Evolutionary conservation across 2,113 vertebrate species (phyloP).

Genomic region (Rhegmatorhina hoffmannsi): DNA sequence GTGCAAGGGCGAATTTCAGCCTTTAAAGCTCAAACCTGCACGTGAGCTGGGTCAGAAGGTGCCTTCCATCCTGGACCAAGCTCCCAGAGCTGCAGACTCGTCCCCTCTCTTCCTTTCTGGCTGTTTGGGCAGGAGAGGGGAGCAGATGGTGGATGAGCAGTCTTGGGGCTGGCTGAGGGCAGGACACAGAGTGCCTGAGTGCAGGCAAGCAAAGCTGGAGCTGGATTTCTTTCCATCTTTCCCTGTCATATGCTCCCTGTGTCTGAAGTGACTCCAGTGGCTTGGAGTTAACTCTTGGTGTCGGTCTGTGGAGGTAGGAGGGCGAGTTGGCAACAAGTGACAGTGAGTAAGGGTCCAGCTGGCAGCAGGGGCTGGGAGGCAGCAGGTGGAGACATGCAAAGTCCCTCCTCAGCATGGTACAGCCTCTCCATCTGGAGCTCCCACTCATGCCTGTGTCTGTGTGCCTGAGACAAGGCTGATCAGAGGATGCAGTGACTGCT

Average conservation of each 20-base stretch:
- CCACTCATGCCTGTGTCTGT: not conserved
- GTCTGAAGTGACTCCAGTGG: not conserved
- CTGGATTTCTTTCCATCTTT: not conserved
- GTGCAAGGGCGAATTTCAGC: not conserved
- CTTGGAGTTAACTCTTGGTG: not conserved
- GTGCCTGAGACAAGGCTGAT: not conserved
- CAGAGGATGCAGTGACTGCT: not conserved
- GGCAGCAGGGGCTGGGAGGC: constrained; percentile 3
- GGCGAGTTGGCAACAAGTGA: not conserved
- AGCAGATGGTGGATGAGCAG: not conserved
- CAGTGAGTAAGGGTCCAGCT: not conserved
- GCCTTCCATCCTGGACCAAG: not conserved
- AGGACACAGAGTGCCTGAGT: fast-evolving
- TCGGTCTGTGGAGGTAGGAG: not conserved
- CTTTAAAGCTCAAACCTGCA: not conserved
- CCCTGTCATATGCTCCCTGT: not conserved
- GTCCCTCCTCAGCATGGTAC: not conserved
- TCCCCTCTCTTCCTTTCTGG: not conserved
- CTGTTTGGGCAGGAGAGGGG: not conserved
- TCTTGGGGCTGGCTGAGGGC: not conserved
- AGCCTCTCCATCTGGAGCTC: constrained; percentile 46
- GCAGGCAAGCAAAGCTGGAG: not conserved
- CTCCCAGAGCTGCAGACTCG: not conserved
- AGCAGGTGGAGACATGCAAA: not conserved
- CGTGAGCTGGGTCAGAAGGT: not conserved